Evolutionary conservation across 2,888 invertebrate species (phyloP), one percentile per base, ranked within the genome.

Genomic region (Lacanobia wlatinum): DNA sequence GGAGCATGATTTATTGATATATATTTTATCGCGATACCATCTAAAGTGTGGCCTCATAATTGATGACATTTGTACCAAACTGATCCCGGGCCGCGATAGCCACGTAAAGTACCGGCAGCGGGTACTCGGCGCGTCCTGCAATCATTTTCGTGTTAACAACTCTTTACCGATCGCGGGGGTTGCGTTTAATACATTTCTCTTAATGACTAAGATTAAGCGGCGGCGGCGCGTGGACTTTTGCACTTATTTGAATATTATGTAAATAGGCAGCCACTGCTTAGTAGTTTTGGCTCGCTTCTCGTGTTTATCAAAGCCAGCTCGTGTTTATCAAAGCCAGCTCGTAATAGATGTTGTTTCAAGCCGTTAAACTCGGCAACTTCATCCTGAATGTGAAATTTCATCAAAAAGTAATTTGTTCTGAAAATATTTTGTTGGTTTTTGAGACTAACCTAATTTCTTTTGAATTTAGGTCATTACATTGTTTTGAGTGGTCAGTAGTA

Each of bases 131-230:
- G 91, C 87, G 90, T 87, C 81, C 79, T 76, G 83, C 87, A 92
- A 94, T 95, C 90, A 95, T 95, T 94, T 93, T 93, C 93, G 89
- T 77, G 93, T 95, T 96, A 95, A 95, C 95, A 94, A 94, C 94
- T 94, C 93, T 94, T 94, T 93, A 94, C 56, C 83, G 85, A 76
- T 76, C 71, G 73, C 48, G 18, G 18, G 74, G 77, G 77, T 71
- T 77, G 76, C 65, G 74, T 84, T 93, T 92, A 94, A 95, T 94
- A 93, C 88, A 89, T 87, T 89, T 82, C 91, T 93, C 91, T 87
- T 94, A 94, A 95, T 92, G 92, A 92, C 92, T 88, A 84, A 88
- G 90, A 94, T 91, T 85, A 91, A 89, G 85, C 88, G 88, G 73
- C 60, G 67, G 73, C 61, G 87, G 88, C 85, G 86, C 88, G 89